Conservation (phyloP, 2,113 vertebrate genomes). For the Myodes glareolus region DNA sequence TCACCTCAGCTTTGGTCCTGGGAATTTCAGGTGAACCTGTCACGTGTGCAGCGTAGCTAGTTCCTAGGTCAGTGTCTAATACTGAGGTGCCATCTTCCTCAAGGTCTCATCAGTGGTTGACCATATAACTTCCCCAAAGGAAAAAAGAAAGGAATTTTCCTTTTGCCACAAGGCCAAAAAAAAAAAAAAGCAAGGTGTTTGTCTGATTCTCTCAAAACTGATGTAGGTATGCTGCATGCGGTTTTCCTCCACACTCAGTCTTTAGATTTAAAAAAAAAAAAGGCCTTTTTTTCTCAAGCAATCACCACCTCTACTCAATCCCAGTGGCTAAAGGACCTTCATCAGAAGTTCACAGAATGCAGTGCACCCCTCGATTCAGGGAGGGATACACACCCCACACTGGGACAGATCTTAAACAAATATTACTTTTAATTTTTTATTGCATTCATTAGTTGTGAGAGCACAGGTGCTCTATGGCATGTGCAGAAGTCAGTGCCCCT, state of each 20-base stretch:
- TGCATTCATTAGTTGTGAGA: not conserved
- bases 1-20: not conserved
- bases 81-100: fast-evolving
- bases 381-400: not conserved
- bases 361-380: not conserved
- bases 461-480: no score
- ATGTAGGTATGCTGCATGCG: fast-evolving
- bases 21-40: not conserved
- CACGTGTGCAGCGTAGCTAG: fast-evolving
- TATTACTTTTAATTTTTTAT: not conserved
- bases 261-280: not conserved
- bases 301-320: not conserved
- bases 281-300: not conserved
- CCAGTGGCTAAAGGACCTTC: not conserved
- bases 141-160: not conserved
- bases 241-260: not conserved
- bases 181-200: no score
- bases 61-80: fast-evolving
- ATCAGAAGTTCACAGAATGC: not conserved
- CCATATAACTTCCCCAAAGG: not conserved
- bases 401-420: not conserved
- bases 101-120: not conserved
- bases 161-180: not conserved
- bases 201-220: not conserved
- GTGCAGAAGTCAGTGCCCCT: no score